Conservation (phyloP, 2,113 vertebrate species). For the Pyrgilauda ruficollis region DNA sequence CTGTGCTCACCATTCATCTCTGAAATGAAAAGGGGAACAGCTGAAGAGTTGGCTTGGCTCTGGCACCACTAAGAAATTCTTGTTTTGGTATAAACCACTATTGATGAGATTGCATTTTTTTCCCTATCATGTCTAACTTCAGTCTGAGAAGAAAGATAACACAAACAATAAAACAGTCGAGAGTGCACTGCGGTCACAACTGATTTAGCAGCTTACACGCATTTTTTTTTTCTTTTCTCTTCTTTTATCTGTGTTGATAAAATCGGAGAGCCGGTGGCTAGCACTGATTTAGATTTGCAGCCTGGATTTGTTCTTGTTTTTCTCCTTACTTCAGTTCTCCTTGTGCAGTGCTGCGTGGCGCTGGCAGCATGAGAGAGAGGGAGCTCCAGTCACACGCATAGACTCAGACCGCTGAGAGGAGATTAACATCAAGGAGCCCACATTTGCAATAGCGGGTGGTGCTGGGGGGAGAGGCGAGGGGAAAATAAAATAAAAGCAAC, state of each 20-base stretch:
- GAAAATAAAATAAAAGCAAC: conserved; percentile 48
- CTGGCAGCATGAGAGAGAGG: conserved; percentile 50
- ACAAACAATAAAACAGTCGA: neutral
- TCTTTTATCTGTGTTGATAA: neutral
- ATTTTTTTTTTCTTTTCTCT: neutral
- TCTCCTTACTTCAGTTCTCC: conserved; percentile 34
- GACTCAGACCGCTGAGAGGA: neutral
- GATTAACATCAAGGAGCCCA: conserved; percentile 45
- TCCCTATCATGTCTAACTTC: neutral
- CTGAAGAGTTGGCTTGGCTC: neutral
- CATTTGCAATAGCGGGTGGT: conserved; percentile 40
- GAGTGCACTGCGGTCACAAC: neutral
- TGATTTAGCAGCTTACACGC: neutral
- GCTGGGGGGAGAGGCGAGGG: neutral
- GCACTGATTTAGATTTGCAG: conserved; percentile 47
- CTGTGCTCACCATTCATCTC: neutral
- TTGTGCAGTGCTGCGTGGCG: conserved; percentile 55
- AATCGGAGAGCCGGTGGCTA: neutral
- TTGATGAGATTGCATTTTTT: neutral
- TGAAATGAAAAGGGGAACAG: neutral
- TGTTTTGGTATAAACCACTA: neutral
- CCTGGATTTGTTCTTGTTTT: conserved; percentile 25
- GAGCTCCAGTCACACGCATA: conserved; percentile 62
- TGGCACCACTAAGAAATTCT: neutral
- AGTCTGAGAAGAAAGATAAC: neutral